phyloP scores from a whole-genome alignment of 2,888 invertebrate species.

The Agonopterix arenella region DNA sequence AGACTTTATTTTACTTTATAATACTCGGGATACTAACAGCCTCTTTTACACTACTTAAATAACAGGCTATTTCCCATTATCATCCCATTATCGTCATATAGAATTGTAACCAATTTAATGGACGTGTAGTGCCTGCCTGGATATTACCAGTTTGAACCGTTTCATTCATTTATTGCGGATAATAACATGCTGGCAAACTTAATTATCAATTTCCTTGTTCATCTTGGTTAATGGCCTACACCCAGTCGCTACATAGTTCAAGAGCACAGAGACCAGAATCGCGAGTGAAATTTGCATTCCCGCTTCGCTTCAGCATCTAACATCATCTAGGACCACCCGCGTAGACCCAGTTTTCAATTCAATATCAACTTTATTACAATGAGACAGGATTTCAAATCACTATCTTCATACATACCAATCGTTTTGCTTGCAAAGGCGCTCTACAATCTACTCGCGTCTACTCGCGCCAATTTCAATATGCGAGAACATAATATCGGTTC shows the following conservation, averaged over 20 bases:
- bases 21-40: too few species aligned
- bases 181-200: constrained; percentile 9
- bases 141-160: too few species aligned
- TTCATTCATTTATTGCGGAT: background rate
- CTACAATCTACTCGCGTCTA: constrained; percentile 53
- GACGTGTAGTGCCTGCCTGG: too few species aligned
- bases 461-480: constrained; percentile 51
- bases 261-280: constrained; percentile 47
- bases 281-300: constrained; percentile 71
- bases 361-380: constrained; percentile 63
- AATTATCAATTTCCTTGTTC: constrained; percentile 35
- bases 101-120: too few species aligned
- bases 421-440: constrained; percentile 50
- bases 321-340: constrained; percentile 72
- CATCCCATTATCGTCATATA: too few species aligned
- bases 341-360: constrained; percentile 43
- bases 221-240: constrained; percentile 35
- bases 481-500: constrained; percentile 41
- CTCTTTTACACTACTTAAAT: background rate
- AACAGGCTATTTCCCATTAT: too few species aligned
- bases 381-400: constrained; percentile 50
- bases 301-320: constrained; percentile 58
- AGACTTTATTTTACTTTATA: too few species aligned
- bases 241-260: constrained; percentile 45
- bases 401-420: constrained; percentile 25